These are phyloP conservation scores for Lamellibrachia satsuma DNA, from an alignment of 2,888 invertebrate species.

Conservation along the genomic window DNA sequence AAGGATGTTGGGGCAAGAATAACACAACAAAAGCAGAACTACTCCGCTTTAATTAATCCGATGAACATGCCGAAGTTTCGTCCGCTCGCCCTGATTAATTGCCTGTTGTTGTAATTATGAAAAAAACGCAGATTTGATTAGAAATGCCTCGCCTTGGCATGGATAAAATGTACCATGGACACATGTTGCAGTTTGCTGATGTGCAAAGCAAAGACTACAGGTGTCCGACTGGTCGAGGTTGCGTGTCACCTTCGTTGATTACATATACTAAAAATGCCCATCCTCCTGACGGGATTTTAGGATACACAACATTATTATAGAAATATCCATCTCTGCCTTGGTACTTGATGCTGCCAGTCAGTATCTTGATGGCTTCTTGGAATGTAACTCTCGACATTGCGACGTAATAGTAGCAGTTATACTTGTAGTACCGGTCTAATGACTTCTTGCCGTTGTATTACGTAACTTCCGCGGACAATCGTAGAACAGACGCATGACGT, in stretches of 20 bases:
- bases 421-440: too few relatives aligned
- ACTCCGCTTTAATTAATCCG: slow-evolving; percentile 13
- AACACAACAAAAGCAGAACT: neutral
- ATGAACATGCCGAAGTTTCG: neutral
- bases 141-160: neutral
- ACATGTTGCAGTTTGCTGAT: neutral
- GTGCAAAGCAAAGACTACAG: neutral
- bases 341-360: too few relatives aligned
- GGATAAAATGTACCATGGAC: neutral
- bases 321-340: too few relatives aligned
- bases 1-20: neutral
- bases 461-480: too few relatives aligned
- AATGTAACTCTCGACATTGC: too few relatives aligned
- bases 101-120: neutral
- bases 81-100: neutral
- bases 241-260: neutral
- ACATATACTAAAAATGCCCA: too few relatives aligned
- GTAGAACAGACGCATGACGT: too few relatives aligned
- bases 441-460: too few relatives aligned
- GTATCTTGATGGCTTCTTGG: too few relatives aligned
- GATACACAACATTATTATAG: too few relatives aligned
- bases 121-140: neutral
- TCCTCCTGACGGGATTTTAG: too few relatives aligned
- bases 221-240: neutral
- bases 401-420: too few relatives aligned